Base-by-base conservation (phyloP, 2,797 vertebrate genomes). In the Anguilla obscura region DNA sequence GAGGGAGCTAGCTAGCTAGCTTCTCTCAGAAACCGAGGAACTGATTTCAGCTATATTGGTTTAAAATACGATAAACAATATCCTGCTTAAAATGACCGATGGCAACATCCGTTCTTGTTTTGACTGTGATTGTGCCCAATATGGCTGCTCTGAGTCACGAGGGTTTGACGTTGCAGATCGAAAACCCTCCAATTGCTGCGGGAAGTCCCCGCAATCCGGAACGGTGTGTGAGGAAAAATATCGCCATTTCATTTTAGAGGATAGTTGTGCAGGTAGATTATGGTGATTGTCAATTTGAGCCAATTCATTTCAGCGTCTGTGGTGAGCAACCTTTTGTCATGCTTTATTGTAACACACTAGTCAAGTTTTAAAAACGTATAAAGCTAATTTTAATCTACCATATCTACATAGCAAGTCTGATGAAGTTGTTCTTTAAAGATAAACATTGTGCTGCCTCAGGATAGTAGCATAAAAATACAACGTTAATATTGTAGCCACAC, bases 81-180 rank as follows among this genome's bases (percentile, higher is more conserved):
- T 10, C 45, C 85, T 48, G 24, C 58, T 74, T 71, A 66, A 58
- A 66, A 71, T 56, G 36, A 45, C 56, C 33, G 52, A 88, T 74
- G 45, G 30, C 71, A 69, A 89, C 91, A 91, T 91, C 90, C 88
- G 86, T 90, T 89, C 90, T 89, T 89, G 85, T 40, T 36, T 84
- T 87, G 88, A 71, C 84, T 86, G 27, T 63, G 82, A 84, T 86
- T 85, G 85, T 89, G 88, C 69, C 89, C 89, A 91, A 92, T 92
- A 93, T 92, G 91, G 91, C 91, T 89, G 89, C 88, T 79, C 79
- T 54, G 18, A 89, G 91, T 93, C 92, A 92, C 92, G 90, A 90
- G 92, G 90, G 86, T 58, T 83, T 92, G 91, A 93, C 92, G 92
- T 89, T 30, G 24, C 58, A 1, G 58, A 21, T 7, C 50, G 14